These are phyloP conservation scores for Coptotermes formosanus DNA, from an alignment of 1,140 invertebrate species.

Conservation along the genomic window DNA sequence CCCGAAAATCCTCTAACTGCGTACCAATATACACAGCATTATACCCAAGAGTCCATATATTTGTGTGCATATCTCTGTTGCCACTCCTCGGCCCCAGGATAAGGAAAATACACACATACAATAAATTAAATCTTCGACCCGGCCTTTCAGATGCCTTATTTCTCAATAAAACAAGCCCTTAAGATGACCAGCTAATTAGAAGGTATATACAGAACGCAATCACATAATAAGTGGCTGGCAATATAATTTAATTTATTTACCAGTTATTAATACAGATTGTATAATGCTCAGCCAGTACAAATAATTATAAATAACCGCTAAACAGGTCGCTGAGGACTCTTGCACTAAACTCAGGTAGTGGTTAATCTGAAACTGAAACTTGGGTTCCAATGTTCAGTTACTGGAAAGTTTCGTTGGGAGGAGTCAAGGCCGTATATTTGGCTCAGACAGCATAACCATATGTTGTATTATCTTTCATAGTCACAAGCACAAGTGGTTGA, in stretches of 20 bases:
- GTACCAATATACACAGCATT: too few species aligned
- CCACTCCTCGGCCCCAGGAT: not conserved
- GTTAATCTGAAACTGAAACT: not conserved
- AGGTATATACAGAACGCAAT: not conserved
- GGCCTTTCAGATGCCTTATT: not conserved
- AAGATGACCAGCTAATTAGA: slow-evolving; percentile 10
- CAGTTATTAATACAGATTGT: not conserved
- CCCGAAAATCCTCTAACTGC: too few species aligned
- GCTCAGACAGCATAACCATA: too few species aligned
- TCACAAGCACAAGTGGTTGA: too few species aligned
- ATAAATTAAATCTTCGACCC: not conserved
- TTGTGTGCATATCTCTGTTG: too few species aligned
- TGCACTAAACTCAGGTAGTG: not conserved
- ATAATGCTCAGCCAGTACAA: not conserved
- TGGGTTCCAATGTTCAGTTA: too few species aligned
- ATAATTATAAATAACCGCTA: slow-evolving; percentile 10
- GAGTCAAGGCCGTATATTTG: too few species aligned
- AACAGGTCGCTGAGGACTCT: not conserved
- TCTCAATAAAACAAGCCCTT: slow-evolving; percentile 8
- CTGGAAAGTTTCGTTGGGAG: too few species aligned
- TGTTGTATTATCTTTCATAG: too few species aligned
- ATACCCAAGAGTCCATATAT: too few species aligned
- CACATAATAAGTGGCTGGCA: not conserved
- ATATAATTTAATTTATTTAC: slow-evolving; percentile 19
- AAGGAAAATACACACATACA: not conserved